Percentiles rank a stretch among this genome's conserved stretches.
Evolutionary conservation across 2,888 invertebrate genomes (phyloP).

Genomic region (Iphiclides podalirius): DNA sequence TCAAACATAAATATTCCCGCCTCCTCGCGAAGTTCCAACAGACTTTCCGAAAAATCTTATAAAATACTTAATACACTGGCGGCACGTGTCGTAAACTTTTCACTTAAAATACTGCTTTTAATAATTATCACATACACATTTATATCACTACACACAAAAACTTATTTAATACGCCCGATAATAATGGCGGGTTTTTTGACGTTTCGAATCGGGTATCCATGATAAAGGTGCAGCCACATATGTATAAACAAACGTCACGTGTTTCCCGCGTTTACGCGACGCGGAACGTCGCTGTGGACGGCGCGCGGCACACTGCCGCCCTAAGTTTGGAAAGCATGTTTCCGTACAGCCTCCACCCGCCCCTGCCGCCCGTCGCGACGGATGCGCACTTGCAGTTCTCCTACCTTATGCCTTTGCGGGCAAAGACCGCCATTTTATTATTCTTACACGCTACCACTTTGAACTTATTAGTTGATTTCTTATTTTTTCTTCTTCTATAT

Average conservation of each 20-base stretch:
- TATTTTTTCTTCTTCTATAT: too few species aligned
- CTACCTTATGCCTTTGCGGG: slow-evolving; percentile 45
- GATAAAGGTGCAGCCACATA: slow-evolving; percentile 21
- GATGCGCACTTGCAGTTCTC: slow-evolving; percentile 69
- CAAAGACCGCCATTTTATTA: slow-evolving; percentile 33
- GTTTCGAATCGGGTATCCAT: slow-evolving; percentile 8
- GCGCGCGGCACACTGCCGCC: slow-evolving; percentile 69
- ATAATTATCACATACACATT: slow-evolving; percentile 23
- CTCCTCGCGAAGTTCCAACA: slow-evolving; percentile 60
- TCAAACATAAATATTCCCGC: slow-evolving; percentile 62
- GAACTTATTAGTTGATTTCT: slow-evolving; percentile 8
- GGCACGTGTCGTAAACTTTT: slow-evolving; percentile 21
- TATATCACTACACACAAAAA: slow-evolving; percentile 22
- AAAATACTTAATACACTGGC: slow-evolving; percentile 36
- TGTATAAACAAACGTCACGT: slow-evolving; percentile 25
- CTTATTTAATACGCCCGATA: slow-evolving; percentile 25
- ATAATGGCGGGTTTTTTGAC: slow-evolving; percentile 23
- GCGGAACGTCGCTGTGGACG: slow-evolving; percentile 32
- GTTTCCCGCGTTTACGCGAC: slow-evolving; percentile 30
- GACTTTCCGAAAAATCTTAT: slow-evolving; percentile 42
- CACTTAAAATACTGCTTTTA: slow-evolving; percentile 8
- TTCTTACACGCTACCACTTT: slow-evolving; percentile 18
- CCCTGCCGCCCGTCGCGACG: slow-evolving; percentile 39
- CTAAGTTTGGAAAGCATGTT: slow-evolving; percentile 49
- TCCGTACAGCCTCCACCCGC: slow-evolving; percentile 67